A percentile compares a stretch with the other conserved stretches of the same genome.
These are phyloP conservation scores for Oryzias curvinotus DNA, from an alignment of 2,113 vertebrate genomes.

Conservation along the genomic window DNA sequence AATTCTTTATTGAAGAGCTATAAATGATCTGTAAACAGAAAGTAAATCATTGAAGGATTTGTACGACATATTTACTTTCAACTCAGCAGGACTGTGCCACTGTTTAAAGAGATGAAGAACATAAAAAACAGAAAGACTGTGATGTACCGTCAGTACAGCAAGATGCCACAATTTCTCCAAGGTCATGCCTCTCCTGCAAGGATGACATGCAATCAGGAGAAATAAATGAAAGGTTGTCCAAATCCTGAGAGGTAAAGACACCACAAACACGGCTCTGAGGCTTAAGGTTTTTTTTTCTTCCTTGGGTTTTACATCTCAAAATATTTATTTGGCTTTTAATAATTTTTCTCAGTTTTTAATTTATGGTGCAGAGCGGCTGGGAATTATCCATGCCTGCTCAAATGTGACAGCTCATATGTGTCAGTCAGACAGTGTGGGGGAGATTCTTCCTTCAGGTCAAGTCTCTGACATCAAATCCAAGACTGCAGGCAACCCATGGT, in stretches of 20 bases:
- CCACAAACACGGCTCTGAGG: slow-evolving; percentile 27
- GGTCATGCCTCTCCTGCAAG: slow-evolving; percentile 60
- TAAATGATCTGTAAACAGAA: slow-evolving; percentile 30
- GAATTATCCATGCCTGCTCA: slow-evolving; percentile 5
- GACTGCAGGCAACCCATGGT: slow-evolving; percentile 27
- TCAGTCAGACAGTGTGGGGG: slow-evolving; percentile 2
- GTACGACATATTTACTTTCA: slow-evolving; percentile 14
- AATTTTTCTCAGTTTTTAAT: not conserved
- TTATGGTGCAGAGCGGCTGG: not conserved
- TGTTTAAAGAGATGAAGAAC: slow-evolving; percentile 9
- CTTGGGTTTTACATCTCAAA: slow-evolving; percentile 8
- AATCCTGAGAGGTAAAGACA: slow-evolving; percentile 27
- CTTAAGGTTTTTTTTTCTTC: slow-evolving; percentile 2
- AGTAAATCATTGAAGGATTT: not conserved
- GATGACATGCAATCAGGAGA: slow-evolving; percentile 59
- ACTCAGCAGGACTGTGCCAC: slow-evolving; percentile 19
- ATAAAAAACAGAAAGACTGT: slow-evolving; percentile 20
- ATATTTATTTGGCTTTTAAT: not conserved
- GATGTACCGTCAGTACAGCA: slow-evolving; percentile 31
- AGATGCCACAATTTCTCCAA: slow-evolving; percentile 57
- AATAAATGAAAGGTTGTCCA: slow-evolving; percentile 59
- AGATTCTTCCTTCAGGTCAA: slow-evolving; percentile 26
- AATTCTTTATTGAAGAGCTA: slow-evolving; percentile 27
- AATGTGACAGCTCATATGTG: slow-evolving; percentile 1
- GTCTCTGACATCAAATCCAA: slow-evolving; percentile 29